Evolutionary conservation across 2,113 vertebrate genomes (phyloP).

Genomic region (Lepisosteus osseus): DNA sequence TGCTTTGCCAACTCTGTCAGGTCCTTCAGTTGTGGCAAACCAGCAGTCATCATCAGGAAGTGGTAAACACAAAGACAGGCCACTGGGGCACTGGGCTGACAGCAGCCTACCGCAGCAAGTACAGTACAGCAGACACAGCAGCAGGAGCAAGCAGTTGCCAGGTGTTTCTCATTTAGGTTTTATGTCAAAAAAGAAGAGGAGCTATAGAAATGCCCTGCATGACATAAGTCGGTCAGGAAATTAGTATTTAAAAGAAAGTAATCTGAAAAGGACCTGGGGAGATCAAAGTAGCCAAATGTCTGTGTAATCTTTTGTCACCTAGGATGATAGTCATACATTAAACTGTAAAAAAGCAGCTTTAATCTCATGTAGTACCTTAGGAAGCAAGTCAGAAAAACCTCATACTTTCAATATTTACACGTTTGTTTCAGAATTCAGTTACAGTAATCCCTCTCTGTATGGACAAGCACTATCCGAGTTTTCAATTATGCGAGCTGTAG

Average conservation of each 20-base stretch:
- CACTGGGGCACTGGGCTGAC: constrained; percentile 5
- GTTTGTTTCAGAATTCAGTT: no score
- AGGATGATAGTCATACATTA: constrained; percentile 12
- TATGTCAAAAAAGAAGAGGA: neutral
- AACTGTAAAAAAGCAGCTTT: neutral
- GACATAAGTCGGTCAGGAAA: constrained; percentile 1
- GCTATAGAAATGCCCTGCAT: neutral
- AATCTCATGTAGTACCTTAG: neutral
- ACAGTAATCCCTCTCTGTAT: no score
- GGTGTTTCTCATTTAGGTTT: constrained; percentile 27
- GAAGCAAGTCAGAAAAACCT: no score
- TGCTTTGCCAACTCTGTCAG: constrained; percentile 18
- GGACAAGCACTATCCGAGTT: no score
- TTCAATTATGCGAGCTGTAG: no score
- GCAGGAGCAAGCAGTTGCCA: neutral
- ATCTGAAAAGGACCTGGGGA: constrained; percentile 19
- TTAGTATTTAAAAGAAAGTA: constrained; percentile 22
- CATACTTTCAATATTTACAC: no score
- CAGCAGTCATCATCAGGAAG: constrained; percentile 21
- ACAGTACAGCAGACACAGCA: neutral
- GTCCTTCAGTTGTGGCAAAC: constrained; percentile 19
- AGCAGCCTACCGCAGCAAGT: neutral
- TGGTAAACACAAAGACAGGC: constrained; percentile 23
- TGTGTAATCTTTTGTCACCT: constrained; percentile 1
- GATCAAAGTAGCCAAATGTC: constrained; percentile 2